A percentile compares a stretch with the other conserved stretches of the same genome.
phyloP scores from a whole-genome alignment of 2,797 vertebrate genomes.

The Anguilla megastoma region DNA sequence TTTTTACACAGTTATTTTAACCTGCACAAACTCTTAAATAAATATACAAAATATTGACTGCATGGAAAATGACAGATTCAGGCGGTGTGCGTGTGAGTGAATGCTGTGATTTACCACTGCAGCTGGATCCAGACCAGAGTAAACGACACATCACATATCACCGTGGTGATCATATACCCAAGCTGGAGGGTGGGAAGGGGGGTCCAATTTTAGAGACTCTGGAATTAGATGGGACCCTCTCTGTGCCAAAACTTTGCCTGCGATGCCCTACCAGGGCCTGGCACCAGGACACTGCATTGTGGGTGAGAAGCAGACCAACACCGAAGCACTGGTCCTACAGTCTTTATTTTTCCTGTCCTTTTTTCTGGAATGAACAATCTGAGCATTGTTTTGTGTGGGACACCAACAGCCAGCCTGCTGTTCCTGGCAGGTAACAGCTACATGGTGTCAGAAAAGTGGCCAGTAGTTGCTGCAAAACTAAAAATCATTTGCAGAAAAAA shows the following conservation, averaged over 20 bases:
- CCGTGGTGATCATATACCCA: neutral
- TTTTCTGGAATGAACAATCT: neutral
- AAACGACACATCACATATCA: neutral
- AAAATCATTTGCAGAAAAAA: neutral
- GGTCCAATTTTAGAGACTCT: slow-evolving; percentile 10
- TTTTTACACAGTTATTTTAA: too few species aligned
- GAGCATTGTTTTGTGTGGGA: slow-evolving; percentile 21
- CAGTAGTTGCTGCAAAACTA: neutral
- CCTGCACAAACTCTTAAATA: too few species aligned
- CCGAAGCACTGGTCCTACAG: neutral
- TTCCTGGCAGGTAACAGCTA: neutral
- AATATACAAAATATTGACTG: neutral
- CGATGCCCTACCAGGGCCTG: neutral
- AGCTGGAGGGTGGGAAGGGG: neutral
- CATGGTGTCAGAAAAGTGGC: neutral
- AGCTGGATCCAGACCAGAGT: neutral
- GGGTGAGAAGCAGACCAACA: neutral
- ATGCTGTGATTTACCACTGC: neutral
- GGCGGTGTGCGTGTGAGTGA: neutral
- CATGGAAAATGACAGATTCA: neutral
- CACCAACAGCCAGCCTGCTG: neutral
- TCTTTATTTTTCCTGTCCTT: neutral
- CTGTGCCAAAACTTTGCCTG: slow-evolving; percentile 10
- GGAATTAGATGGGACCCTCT: neutral
- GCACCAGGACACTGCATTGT: slow-evolving; percentile 8